A percentile compares a stretch with the other conserved stretches of the same genome.
These are phyloP conservation scores for Micoletzkya japonica DNA, from an alignment of 2,888 invertebrate species.

Conservation along the genomic window DNA sequence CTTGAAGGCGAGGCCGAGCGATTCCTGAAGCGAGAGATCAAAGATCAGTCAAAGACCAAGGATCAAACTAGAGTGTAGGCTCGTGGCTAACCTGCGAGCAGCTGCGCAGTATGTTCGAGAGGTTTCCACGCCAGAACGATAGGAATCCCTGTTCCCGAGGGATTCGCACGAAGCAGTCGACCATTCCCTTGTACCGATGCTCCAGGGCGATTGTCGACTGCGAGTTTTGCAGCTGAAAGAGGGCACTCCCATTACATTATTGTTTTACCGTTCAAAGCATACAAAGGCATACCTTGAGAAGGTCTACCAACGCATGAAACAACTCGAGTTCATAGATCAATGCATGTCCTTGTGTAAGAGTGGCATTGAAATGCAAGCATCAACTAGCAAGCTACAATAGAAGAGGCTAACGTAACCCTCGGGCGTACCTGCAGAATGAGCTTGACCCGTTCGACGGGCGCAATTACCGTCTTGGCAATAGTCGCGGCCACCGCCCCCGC, in stretches of 20 bases:
- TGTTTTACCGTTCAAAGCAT: neutral
- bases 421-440: constrained; percentile 81
- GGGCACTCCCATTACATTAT: too few relatives aligned
- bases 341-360: neutral
- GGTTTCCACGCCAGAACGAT: constrained; percentile 69
- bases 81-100: constrained; percentile 48
- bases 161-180: constrained; percentile 66
- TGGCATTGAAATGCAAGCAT: neutral
- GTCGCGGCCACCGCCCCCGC: constrained; percentile 86
- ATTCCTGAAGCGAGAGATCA: constrained; percentile 45
- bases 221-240: constrained; percentile 77
- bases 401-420: neutral
- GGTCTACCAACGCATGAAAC: too few relatives aligned
- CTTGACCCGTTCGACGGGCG: constrained; percentile 93
- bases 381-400: constrained; percentile 1
- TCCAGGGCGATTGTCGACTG: constrained; percentile 76
- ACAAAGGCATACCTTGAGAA: neutral
- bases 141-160: constrained; percentile 62
- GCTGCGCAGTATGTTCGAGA: constrained; percentile 68
- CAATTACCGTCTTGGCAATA: constrained; percentile 88
- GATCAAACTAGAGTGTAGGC: neutral
- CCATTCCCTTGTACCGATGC: constrained; percentile 81
- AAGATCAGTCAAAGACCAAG: neutral
- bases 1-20: constrained; percentile 60
- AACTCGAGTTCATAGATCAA: too few relatives aligned